Base-by-base conservation (phyloP, 2,797 vertebrate species). In the Melanotaenia trifasciata region DNA sequence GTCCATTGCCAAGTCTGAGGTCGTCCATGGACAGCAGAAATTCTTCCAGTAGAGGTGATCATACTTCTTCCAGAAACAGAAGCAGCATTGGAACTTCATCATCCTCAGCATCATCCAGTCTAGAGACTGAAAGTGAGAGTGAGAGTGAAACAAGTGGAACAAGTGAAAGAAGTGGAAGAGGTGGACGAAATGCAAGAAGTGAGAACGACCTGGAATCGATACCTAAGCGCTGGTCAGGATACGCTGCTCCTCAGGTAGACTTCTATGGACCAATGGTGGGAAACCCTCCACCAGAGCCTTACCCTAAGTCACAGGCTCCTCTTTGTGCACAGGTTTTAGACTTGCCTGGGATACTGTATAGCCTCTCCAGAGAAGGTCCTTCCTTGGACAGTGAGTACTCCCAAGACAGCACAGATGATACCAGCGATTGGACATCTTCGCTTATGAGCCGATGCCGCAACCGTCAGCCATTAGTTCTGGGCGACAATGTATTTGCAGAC, bases 401-500 rank as follows among this genome's bases (percentile, higher is more conserved):
- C 47, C 93, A 91, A 75, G 94, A 94, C 72, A 93, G 90, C 74
- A 63, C 81, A 24, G 96, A 97, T 0, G 96, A 97, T 0, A 89
- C 93, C 1, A 93, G 96, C 0, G 98, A 99, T 88, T 99, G 98
- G 98, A 98, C 97, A 0, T 97, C 96, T 12, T 98, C 97, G 0
- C 86, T 99, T 5, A 97, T 99, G 97, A 98, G 95, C 60, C 94
- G 96, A 70, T 95, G 96, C 79, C 95, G 98, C 69, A 99, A 97
- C 71, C 95, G 98, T 2, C 98, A 99, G 81, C 98, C 98, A 0
- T 93, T 99, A 72, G 95, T 99, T 43, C 81, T 99, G 76, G 98
- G 98, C 0, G 97, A 99, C 87, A 99, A 99, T 22, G 87, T 99
- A 79, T 98, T 99, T 0, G 98, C 98, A 0, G 98, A 99, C 91